Conservation (phyloP, 2,888 invertebrate genomes). For the Mamestra brassicae region DNA sequence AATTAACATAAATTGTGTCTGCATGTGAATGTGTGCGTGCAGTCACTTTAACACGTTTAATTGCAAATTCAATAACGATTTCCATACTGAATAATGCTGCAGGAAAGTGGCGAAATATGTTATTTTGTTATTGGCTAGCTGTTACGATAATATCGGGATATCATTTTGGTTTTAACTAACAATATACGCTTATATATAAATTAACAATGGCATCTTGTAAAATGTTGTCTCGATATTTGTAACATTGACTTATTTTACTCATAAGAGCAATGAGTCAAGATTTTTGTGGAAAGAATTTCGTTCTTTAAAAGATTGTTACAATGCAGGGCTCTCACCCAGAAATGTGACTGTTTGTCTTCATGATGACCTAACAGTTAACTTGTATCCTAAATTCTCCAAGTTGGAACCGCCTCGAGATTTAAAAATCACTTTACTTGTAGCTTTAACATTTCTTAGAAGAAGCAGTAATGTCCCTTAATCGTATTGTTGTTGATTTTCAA, state of each 20-base stretch:
- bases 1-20: conserved; percentile 44
- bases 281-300: neutral
- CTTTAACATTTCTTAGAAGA: neutral
- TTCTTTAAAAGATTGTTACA: neutral
- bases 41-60: conserved; percentile 37
- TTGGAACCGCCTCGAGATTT: conserved; percentile 30
- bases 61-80: conserved; percentile 45
- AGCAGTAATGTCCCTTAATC: neutral
- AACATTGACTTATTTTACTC: no score
- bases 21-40: conserved; percentile 26
- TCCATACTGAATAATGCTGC: conserved; percentile 42
- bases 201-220: no score
- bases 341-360: conserved; percentile 31
- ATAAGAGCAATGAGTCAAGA: neutral
- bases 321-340: neutral
- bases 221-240: no score
- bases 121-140: neutral
- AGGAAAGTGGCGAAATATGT: conserved; percentile 11
- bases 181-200: no score
- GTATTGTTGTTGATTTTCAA: neutral
- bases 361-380: conserved; percentile 45
- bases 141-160: neutral
- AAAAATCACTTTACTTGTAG: conserved; percentile 17
- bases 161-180: neutral
- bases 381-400: conserved; percentile 36